These are phyloP conservation scores for Diadophis punctatus DNA, from an alignment of 2,113 vertebrate species.

Conservation along the genomic window DNA sequence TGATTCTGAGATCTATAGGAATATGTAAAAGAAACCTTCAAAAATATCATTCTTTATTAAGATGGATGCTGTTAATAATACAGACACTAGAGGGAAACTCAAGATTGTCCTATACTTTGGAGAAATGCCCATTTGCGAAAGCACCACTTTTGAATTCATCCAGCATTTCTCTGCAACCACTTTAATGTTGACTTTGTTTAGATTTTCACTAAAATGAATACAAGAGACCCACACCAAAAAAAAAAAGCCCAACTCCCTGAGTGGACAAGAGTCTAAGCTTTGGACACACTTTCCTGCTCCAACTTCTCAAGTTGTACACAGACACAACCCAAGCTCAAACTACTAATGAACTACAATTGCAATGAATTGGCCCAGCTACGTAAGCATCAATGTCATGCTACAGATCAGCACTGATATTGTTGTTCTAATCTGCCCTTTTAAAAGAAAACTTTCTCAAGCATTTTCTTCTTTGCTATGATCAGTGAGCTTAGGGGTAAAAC, in stretches of 20 bases:
- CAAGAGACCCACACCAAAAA: neutral
- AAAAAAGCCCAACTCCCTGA: neutral
- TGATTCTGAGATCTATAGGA: neutral
- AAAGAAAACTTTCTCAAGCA: slow-evolving; percentile 60
- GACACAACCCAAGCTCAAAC: neutral
- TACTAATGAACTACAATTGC: slow-evolving; percentile 40
- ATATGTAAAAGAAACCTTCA: neutral
- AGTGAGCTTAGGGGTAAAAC: slow-evolving; percentile 30
- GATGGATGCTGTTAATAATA: neutral
- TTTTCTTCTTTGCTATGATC: slow-evolving; percentile 15
- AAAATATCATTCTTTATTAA: neutral
- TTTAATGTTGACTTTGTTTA: neutral
- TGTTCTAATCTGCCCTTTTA: slow-evolving; percentile 53
- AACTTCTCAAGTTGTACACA: slow-evolving; percentile 31
- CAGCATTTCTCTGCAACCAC: neutral
- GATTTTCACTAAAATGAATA: neutral
- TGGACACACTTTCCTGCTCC: slow-evolving; percentile 26
- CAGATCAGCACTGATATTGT: slow-evolving; percentile 43
- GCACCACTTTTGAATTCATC: slow-evolving; percentile 9
- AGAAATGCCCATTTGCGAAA: slow-evolving; percentile 7
- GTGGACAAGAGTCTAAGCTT: neutral
- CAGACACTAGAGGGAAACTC: neutral
- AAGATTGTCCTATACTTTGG: neutral
- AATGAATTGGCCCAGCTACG: slow-evolving; percentile 19
- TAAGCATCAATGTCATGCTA: slow-evolving; percentile 30